Evolutionary conservation across 2,113 vertebrate genomes (phyloP), one percentile per base, ranked within the genome.

Genomic region (Fulica atra): DNA sequence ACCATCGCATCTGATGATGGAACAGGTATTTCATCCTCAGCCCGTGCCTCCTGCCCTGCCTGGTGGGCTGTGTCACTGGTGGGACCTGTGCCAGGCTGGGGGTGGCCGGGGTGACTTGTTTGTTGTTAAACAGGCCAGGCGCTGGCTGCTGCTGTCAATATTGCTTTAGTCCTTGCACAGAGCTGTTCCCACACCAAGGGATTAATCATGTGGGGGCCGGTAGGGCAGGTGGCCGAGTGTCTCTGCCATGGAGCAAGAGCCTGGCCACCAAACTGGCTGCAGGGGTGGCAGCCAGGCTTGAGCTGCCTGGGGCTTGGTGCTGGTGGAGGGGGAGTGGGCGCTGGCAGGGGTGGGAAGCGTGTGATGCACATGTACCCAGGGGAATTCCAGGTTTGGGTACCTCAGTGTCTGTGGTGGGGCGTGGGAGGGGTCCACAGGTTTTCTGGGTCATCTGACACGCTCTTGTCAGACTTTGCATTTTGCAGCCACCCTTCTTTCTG

Each of bases 1-100:
- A 99, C 99, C 97, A 98, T 99, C 80, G 99, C 99, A 4, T 98
- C 98, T 2, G 98, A 99, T 26, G 99, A 99, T 6, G 98, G 99
- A 98, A 96, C 99, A 97, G 98, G 99, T 98, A 95, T 28, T 31
- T 15, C 40, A 13, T 2, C 42, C 88, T 16, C 48, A n/a, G 89
- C 42, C 13, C 42, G 3, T 46, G 56, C 50, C 44, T 42, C 73
- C 74, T 54, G 59, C 59, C 42, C 42, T 25, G 3, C 26, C 42
- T 21, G 74, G 40, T 44, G 93, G 87, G 87, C 87, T 57, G 44
- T 16, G 74, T 26, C 64, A 0, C 44, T 28, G 60, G 16, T 3
- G 25, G 76, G 81, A 57, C 70, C 57, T 11, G 6, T 0, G 42
- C 77, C 70, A 59, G 90, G 0, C 51, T 6, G 57, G 69, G 70